phyloP scores from a whole-genome alignment of 2,113 vertebrate genomes.

The Nyctereutes procyonoides region DNA sequence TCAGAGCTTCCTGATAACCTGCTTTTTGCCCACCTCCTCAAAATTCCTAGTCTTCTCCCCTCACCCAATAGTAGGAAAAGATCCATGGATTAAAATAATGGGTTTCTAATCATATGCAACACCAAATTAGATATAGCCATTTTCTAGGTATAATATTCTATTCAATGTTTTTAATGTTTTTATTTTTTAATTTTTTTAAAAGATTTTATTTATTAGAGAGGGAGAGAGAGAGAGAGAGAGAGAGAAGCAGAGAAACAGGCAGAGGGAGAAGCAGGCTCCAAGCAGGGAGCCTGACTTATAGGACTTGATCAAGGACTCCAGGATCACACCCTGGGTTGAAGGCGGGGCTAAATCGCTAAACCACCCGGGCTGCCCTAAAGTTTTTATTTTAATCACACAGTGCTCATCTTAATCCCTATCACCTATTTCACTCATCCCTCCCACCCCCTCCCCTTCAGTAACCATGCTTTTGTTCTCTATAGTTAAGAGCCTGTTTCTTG shows the following conservation, averaged over 20 bases:
- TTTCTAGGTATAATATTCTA: constrained; percentile 4
- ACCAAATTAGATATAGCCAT: constrained; percentile 1
- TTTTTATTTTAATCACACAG: neutral
- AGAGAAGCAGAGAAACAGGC: neutral
- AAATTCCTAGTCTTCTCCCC: neutral
- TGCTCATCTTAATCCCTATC: neutral
- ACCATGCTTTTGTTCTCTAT: neutral
- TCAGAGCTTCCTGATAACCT: constrained; percentile 22
- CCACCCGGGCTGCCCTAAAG: neutral
- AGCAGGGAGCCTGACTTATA: neutral
- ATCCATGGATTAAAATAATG: constrained; percentile 21
- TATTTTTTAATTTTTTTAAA: neutral
- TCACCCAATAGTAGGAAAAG: neutral
- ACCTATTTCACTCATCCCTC: neutral
- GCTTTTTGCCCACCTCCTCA: neutral
- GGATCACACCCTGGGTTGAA: neutral
- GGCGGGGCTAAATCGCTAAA: neutral
- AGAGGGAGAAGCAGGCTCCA: neutral
- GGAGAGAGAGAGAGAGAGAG: neutral
- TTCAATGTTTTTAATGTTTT: neutral
- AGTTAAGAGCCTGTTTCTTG: neutral
- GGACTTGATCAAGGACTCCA: neutral
- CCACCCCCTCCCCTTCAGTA: too few species aligned
- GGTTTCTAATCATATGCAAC: neutral
- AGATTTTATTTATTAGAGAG: neutral